These are phyloP conservation scores for Numenius phaeopus DNA, from an alignment of 2,797 vertebrate species.

Conservation along the genomic window DNA sequence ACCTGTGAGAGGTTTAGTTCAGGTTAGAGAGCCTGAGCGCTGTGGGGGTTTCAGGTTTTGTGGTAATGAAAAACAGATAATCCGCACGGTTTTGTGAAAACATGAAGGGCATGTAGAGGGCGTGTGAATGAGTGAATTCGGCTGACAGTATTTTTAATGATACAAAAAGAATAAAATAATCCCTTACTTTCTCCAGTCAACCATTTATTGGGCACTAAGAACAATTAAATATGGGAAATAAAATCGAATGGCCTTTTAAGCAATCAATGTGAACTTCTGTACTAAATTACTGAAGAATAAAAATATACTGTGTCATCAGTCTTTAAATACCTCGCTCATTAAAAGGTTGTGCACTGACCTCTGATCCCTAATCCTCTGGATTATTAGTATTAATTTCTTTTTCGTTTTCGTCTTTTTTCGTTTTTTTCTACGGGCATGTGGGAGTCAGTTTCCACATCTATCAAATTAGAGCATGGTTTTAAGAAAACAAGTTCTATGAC, in stretches of 20 bases:
- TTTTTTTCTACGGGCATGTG: slow-evolving; percentile 19
- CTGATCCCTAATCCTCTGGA: slow-evolving; percentile 50
- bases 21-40: slow-evolving; percentile 30
- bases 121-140: slow-evolving; percentile 72
- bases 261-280: slow-evolving; percentile 83
- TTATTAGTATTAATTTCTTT: slow-evolving; percentile 70
- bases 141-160: slow-evolving; percentile 77
- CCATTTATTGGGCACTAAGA: slow-evolving; percentile 79
- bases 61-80: slow-evolving; percentile 72
- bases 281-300: slow-evolving; percentile 80
- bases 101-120: slow-evolving; percentile 69
- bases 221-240: slow-evolving; percentile 84
- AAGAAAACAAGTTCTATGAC: slow-evolving; percentile 14
- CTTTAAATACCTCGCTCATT: slow-evolving; percentile 79
- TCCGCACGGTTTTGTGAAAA: slow-evolving; percentile 58
- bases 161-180: slow-evolving; percentile 81
- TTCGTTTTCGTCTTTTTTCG: slow-evolving; percentile 28
- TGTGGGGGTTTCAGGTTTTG: slow-evolving; percentile 57
- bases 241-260: slow-evolving; percentile 78
- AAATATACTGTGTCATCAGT: slow-evolving; percentile 80
- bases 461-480: slow-evolving; percentile 58
- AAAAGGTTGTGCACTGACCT: slow-evolving; percentile 71
- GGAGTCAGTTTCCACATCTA: slow-evolving; percentile 55
- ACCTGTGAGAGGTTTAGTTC: slow-evolving; percentile 64
- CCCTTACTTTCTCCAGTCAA: slow-evolving; percentile 71